phyloP scores from a whole-genome alignment of 2,888 invertebrate genomes.

The Eupithecia pulchellata region DNA sequence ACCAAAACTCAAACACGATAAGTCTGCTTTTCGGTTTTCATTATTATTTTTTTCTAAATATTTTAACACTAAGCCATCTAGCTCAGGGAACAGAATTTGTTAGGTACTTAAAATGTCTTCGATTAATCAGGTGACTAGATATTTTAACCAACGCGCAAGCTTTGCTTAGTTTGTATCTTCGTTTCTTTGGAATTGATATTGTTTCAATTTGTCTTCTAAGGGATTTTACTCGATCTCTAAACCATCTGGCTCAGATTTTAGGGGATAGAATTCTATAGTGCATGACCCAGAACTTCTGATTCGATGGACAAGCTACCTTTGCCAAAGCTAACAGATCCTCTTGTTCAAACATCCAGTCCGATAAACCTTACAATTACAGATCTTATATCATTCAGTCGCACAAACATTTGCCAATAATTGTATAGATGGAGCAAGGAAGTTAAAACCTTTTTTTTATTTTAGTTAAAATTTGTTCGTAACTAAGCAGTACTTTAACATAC shows the following conservation, averaged over 20 bases:
- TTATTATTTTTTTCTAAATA: too few relatives aligned
- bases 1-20: not conserved
- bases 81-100: too few relatives aligned
- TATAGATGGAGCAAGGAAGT: not conserved
- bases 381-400: not conserved
- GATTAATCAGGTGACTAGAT: not conserved
- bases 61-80: too few relatives aligned
- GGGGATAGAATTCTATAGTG: not conserved
- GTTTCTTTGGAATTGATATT: not conserved
- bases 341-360: constrained; percentile 1
- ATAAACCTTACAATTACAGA: not conserved
- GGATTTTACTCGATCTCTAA: not conserved
- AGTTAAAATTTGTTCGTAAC: not conserved
- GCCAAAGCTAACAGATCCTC: not conserved
- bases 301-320: not conserved
- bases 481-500: not conserved
- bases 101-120: not conserved
- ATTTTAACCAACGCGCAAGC: not conserved
- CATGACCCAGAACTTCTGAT: not conserved
- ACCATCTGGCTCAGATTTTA: not conserved
- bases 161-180: not conserved
- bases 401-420: not conserved
- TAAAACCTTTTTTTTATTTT: not conserved
- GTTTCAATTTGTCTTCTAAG: not conserved
- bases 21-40: not conserved